phyloP scores from a whole-genome alignment of 2,113 vertebrate genomes.

The Spilogale gracilis region DNA sequence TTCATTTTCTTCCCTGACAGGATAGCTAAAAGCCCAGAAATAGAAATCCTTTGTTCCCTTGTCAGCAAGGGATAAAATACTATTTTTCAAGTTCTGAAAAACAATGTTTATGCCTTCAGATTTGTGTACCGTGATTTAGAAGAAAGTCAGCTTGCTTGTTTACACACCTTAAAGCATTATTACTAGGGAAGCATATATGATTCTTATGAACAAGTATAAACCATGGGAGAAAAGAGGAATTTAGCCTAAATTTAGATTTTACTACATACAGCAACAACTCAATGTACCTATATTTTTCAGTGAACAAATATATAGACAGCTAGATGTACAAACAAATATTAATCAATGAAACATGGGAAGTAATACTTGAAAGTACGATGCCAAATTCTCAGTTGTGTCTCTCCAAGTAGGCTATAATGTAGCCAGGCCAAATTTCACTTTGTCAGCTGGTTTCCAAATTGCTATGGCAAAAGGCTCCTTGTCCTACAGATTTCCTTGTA shows the following conservation, averaged over 20 bases:
- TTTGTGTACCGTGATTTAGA: constrained; percentile 10
- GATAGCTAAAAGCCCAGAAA: constrained; percentile 66
- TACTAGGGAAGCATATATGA: not conserved
- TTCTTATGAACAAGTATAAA: constrained; percentile 21
- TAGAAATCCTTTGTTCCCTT: constrained; percentile 74
- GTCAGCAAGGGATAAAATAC: constrained; percentile 69
- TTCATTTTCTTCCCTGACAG: constrained; percentile 59
- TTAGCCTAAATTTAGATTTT: not conserved
- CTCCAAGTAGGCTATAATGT: not conserved
- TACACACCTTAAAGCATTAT: constrained; percentile 58
- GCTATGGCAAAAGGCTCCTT: not conserved
- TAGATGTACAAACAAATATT: not conserved
- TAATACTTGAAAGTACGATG: not conserved
- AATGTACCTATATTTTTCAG: not conserved
- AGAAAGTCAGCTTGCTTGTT: constrained; percentile 71
- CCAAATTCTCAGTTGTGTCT: not conserved
- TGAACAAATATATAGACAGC: not conserved
- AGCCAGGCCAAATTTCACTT: not conserved
- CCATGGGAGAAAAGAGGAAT: not conserved
- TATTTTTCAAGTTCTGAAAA: constrained; percentile 57
- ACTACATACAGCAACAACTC: not conserved
- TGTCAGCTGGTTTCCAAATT: not conserved
- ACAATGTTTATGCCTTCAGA: constrained; percentile 73
- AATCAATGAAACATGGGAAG: not conserved
- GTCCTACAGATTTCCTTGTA: not conserved